phyloP scores from a whole-genome alignment of 2,113 vertebrate genomes.

The Paraplagusia blochii region DNA sequence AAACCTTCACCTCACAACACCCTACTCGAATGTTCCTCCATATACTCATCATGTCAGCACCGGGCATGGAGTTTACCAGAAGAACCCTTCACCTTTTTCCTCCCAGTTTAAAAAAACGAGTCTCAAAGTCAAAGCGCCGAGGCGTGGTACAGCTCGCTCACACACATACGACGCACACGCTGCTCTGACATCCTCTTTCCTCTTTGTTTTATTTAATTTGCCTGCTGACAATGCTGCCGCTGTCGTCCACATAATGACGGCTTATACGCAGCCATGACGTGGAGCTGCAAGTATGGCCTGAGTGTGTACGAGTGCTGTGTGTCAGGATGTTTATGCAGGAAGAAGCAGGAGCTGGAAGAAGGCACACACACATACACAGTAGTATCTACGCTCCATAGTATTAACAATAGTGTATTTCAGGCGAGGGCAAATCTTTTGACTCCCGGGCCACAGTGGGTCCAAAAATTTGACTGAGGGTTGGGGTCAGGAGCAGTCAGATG shows the following conservation, averaged over 20 bases:
- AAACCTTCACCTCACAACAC: constrained; percentile 33
- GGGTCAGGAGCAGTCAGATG: too few species aligned
- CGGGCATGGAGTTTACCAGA: constrained; percentile 11
- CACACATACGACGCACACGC: neutral
- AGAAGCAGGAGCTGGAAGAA: neutral
- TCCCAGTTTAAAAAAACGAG: neutral
- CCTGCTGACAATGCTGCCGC: constrained; percentile 23
- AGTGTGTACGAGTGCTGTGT: constrained; percentile 30
- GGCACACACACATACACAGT: too few species aligned
- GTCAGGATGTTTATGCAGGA: constrained; percentile 61
- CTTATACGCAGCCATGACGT: constrained; percentile 20
- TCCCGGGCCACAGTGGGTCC: too few species aligned
- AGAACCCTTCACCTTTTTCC: constrained; percentile 11
- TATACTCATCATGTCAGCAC: constrained; percentile 7
- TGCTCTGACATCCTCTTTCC: neutral
- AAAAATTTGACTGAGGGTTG: too few species aligned
- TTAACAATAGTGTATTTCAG: too few species aligned
- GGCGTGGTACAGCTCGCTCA: neutral
- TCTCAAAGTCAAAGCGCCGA: neutral
- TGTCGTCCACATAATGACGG: constrained; percentile 25
- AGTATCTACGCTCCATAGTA: too few species aligned
- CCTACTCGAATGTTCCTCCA: constrained; percentile 24
- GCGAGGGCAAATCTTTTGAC: too few species aligned
- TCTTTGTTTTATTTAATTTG: neutral
- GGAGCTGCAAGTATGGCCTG: constrained; percentile 17